phyloP scores from a whole-genome alignment of 2,888 invertebrate genomes.

The Apodemia mormo region DNA sequence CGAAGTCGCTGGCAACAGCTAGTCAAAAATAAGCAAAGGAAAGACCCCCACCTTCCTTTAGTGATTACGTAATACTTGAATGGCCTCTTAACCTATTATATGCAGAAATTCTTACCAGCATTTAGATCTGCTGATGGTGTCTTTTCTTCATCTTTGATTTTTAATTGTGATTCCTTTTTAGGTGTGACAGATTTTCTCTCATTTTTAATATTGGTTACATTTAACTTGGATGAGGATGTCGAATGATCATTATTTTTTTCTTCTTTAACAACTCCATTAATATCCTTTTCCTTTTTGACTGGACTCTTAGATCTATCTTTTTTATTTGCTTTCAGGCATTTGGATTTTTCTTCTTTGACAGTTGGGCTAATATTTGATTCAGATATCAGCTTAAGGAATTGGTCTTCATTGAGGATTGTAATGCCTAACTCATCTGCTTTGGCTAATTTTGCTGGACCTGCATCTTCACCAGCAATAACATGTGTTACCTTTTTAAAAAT shows the following conservation, averaged over 20 bases:
- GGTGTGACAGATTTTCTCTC: conserved; percentile 29
- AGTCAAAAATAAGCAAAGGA: no score
- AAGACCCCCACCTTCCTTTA: no score
- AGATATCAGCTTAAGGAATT: conserved; percentile 88
- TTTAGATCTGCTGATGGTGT: conserved; percentile 24
- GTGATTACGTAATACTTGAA: no score
- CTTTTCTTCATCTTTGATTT: conserved; percentile 20
- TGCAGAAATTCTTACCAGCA: conserved; percentile 3
- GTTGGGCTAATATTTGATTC: conserved; percentile 63
- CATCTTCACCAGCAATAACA: conserved; percentile 91
- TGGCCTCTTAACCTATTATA: no score
- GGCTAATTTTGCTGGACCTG: conserved; percentile 91
- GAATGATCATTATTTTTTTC: conserved; percentile 10
- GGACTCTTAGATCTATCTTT: conserved; percentile 19
- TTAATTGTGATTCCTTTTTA: conserved; percentile 17
- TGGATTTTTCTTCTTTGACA: conserved; percentile 26
- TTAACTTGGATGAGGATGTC: background rate
- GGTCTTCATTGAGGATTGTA: conserved; percentile 90
- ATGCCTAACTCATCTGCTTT: conserved; percentile 88
- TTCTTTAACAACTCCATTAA: conserved; percentile 12
- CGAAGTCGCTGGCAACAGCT: no score
- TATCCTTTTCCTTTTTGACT: conserved; percentile 20
- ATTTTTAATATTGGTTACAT: conserved; percentile 27
- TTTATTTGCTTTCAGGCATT: conserved; percentile 13
- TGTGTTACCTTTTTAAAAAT: conserved; percentile 82